Evolutionary conservation across 2,797 vertebrate species (phyloP), one percentile per base, ranked within the genome.

Genomic region (Molossus molossus): DNA sequence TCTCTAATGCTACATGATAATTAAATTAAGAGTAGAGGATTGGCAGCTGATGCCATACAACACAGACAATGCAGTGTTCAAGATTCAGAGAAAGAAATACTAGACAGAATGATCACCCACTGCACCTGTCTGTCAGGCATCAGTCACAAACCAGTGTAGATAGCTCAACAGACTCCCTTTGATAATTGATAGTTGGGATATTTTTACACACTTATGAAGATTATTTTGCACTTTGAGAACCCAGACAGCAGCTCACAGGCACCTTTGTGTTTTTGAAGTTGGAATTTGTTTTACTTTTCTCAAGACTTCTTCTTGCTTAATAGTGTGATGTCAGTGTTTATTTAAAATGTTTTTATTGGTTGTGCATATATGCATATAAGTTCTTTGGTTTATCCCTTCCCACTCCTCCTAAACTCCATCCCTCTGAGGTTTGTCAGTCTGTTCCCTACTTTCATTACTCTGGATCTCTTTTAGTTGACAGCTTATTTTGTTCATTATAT

Each of bases 331-430:
- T 5, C 3, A 40, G 14, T 53, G 14, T 83, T 76, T 62, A 84
- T 92, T 94, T 85, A 45, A 94, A 84, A 69, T 45, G 2, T 50
- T 91, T 79, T 91, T 5, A 11, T 89, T 20, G 9, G 40, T 45
- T 6, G 40, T 45, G 40, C 40, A 45, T 45, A 45, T 45, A 45
- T 45, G 40, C 40, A 45, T 45, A 45, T 45, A 45, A 45, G 40
- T 45, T 45, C 40, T 45, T 45, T 45, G 40, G 40, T 45, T 45
- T 45, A 45, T 45, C 40, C 40, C 40, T 45, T 45, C 40, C 40
- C 40, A 45, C 40, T 6, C 40, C 40, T 45, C 40, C 40, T 3
- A 45, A 45, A 45, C 40, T 3, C 40, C 40, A 45, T 45, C 40
- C 40, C 40, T 45, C 40, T 45, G 40, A 45, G 40, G 40, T 45